A percentile compares a stretch with the other conserved stretches of the same genome.
Evolutionary conservation across 2,888 invertebrate genomes (phyloP).

Genomic region (Papilio protenor): DNA sequence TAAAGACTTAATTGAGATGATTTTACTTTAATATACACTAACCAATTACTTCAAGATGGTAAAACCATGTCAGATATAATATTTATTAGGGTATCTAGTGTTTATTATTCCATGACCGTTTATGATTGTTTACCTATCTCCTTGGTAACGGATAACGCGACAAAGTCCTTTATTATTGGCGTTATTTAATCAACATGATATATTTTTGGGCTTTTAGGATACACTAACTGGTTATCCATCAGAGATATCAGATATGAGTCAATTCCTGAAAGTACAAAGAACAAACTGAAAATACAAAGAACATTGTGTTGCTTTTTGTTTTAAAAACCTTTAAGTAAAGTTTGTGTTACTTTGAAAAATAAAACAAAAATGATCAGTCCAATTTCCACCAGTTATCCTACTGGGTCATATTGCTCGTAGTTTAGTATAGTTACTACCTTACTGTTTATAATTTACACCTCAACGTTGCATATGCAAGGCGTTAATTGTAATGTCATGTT

Average conservation of each 20-base stretch:
- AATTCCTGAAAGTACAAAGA: too few species aligned
- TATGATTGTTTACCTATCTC: constrained; percentile 14
- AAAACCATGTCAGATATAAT: not conserved
- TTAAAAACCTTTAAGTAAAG: too few species aligned
- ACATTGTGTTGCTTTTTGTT: too few species aligned
- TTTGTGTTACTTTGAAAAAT: too few species aligned
- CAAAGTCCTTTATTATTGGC: not conserved
- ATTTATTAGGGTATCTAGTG: constrained; percentile 7
- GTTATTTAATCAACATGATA: not conserved
- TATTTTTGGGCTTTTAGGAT: not conserved
- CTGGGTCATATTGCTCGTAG: too few species aligned
- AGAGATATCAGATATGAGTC: too few species aligned
- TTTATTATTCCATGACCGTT: not conserved
- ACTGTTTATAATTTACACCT: not conserved
- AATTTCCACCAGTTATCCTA: not conserved
- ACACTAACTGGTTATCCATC: too few species aligned
- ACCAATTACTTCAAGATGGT: not conserved
- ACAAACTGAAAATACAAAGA: too few species aligned
- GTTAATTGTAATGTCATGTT: not conserved
- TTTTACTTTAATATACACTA: not conserved
- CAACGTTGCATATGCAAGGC: not conserved
- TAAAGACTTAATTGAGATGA: not conserved
- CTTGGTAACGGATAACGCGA: constrained; percentile 24
- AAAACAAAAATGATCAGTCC: too few species aligned
- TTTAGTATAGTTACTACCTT: too few species aligned